Conservation (phyloP, 2,888 invertebrate genomes). For the Epinotia brunnichana region DNA sequence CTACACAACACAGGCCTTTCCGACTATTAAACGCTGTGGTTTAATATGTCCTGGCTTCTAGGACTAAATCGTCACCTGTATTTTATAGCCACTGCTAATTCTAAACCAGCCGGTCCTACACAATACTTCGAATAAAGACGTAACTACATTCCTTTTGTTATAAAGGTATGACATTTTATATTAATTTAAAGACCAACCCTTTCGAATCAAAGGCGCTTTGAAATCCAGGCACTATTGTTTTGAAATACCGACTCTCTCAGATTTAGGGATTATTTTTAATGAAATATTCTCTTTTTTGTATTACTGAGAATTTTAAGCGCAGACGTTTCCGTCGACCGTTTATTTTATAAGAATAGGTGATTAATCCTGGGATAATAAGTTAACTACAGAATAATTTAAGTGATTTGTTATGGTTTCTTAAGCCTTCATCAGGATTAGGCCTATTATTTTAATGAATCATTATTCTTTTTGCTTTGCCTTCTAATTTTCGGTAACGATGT, state of each 20-base stretch:
- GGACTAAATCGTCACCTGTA: constrained; percentile 24
- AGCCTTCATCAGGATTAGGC: constrained; percentile 49
- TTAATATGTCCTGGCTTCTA: constrained; percentile 15
- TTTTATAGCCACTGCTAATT: constrained; percentile 35
- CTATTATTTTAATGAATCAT: constrained; percentile 51
- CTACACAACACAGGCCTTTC: not conserved
- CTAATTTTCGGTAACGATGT: constrained; percentile 23
- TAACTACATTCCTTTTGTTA: not conserved
- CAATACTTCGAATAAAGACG: constrained; percentile 3
- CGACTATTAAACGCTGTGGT: not conserved
- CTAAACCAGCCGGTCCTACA: constrained; percentile 3
- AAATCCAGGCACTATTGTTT: constrained; percentile 36
- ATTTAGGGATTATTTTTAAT: constrained; percentile 26
- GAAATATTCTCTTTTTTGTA: constrained; percentile 40
- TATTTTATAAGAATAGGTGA: constrained; percentile 52
- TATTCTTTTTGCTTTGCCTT: constrained; percentile 37
- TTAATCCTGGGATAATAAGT: constrained; percentile 59
- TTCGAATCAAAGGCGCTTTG: constrained; percentile 11
- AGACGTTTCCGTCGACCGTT: constrained; percentile 31
- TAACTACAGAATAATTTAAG: constrained; percentile 57
- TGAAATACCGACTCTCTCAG: constrained; percentile 16
- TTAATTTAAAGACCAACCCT: not conserved
- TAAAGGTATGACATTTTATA: not conserved
- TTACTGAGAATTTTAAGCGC: constrained; percentile 39
- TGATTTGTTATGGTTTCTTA: constrained; percentile 57